A percentile compares a stretch with the other conserved stretches of the same genome.
phyloP scores from a whole-genome alignment of 2,113 vertebrate species.

The Pteruthius melanotis region DNA sequence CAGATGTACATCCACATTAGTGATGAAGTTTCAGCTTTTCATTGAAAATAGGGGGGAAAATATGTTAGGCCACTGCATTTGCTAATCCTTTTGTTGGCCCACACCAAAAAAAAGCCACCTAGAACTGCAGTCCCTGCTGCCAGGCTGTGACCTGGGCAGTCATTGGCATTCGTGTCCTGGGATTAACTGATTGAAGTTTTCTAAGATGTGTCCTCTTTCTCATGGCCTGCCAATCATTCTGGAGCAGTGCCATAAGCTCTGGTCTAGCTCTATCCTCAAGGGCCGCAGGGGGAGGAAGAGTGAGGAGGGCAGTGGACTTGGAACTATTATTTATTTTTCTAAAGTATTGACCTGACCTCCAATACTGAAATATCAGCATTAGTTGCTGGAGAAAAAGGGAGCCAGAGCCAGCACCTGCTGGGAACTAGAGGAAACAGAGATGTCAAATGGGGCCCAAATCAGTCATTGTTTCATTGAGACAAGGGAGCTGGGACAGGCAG shows the following conservation, averaged over 20 bases:
- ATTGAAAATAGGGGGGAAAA: not conserved
- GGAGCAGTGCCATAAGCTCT: conserved; percentile 9
- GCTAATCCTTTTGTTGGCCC: not conserved
- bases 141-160: not conserved
- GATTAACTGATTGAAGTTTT: not conserved
- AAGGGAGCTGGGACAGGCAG: not conserved
- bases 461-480: not conserved
- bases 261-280: not conserved
- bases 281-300: not conserved
- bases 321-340: conserved; percentile 52
- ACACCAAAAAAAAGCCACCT: not conserved
- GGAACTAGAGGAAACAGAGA: not conserved
- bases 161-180: not conserved
- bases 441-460: not conserved
- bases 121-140: not conserved
- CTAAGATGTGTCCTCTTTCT: not conserved
- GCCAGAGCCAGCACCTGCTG: not conserved
- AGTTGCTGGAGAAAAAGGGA: not conserved
- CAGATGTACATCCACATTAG: not conserved
- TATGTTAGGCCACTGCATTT: not conserved
- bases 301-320: not conserved
- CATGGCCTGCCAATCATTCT: not conserved
- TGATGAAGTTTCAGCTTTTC: not conserved
- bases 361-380: conserved; percentile 23
- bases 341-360: conserved; percentile 6